Percentiles rank a stretch among this genome's conserved stretches.
These are phyloP conservation scores for Cydia amplana DNA, from an alignment of 1,140 invertebrate species.

Conservation along the genomic window DNA sequence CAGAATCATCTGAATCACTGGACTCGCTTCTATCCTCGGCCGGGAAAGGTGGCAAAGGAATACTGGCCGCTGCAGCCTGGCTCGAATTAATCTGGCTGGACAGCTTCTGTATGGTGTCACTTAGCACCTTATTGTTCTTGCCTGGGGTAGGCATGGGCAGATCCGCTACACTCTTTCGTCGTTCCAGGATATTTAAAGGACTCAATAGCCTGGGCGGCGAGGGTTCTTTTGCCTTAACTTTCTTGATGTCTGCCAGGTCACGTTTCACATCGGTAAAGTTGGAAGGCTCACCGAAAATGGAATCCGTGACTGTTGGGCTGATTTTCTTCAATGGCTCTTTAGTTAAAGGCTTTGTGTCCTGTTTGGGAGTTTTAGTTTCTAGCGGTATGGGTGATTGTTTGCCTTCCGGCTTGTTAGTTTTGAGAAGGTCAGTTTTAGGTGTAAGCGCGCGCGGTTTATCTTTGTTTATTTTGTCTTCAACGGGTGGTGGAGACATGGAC, in stretches of 20 bases:
- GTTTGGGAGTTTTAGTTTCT: constrained; percentile 51
- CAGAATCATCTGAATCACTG: constrained; percentile 87
- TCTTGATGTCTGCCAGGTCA: constrained; percentile 61
- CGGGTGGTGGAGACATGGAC: constrained; percentile 70
- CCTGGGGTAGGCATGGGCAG: constrained; percentile 59
- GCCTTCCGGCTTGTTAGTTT: constrained; percentile 50
- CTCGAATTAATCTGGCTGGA: constrained; percentile 78
- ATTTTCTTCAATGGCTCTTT: constrained; percentile 60
- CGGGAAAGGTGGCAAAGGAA: constrained; percentile 64
- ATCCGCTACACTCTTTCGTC: constrained; percentile 67
- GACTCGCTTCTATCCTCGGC: constrained; percentile 73
- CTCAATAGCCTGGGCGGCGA: constrained; percentile 62
- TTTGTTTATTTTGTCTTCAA: constrained; percentile 48
- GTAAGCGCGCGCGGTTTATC: constrained; percentile 44
- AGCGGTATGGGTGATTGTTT: constrained; percentile 54
- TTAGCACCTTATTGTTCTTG: constrained; percentile 81
- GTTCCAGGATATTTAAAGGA: constrained; percentile 64
- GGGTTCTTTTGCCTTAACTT: constrained; percentile 61
- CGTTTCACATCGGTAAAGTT: constrained; percentile 61
- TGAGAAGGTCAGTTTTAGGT: constrained; percentile 57
- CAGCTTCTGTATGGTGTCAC: constrained; percentile 82
- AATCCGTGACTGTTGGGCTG: constrained; percentile 52
- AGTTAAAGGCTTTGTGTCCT: constrained; percentile 53
- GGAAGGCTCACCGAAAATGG: constrained; percentile 69
- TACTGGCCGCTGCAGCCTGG: constrained; percentile 51